Evolutionary conservation across 92 coral and sea anemone genomes (phyloP).

Genomic region (Bergia sp.): DNA sequence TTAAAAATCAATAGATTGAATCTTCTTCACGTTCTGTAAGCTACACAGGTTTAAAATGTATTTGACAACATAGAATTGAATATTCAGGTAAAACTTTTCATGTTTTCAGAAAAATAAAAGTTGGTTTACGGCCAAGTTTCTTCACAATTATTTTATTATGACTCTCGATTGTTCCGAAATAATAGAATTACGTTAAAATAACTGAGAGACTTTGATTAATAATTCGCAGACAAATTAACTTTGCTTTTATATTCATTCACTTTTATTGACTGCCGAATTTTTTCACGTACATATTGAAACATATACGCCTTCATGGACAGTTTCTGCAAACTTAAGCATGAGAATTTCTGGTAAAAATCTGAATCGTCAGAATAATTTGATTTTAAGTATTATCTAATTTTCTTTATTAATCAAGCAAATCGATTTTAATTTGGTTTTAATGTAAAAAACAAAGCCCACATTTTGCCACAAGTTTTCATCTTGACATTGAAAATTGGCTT

Average conservation of each 20-base stretch:
- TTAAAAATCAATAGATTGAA: background rate
- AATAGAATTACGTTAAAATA: conserved; percentile 14
- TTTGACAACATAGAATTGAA: background rate
- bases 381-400: background rate
- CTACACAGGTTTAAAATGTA: background rate
- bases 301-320: background rate
- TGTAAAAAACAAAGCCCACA: conserved; percentile 14
- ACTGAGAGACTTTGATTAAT: background rate
- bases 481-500: background rate
- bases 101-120: background rate
- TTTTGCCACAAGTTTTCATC: background rate
- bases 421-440: conserved; percentile 17
- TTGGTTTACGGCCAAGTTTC: background rate
- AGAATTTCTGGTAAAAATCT: background rate
- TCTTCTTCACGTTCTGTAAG: background rate
- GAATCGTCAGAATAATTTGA: background rate
- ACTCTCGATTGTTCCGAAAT: background rate
- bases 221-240: background rate
- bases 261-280: background rate
- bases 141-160: conserved; percentile 14
- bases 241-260: background rate
- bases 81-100: background rate
- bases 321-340: background rate
- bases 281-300: background rate
- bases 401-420: conserved; percentile 14